A percentile compares a stretch with the other conserved stretches of the same genome.
Conservation (phyloP, 1,140 invertebrate genomes). For the Zaprionus lachaisei region DNA sequence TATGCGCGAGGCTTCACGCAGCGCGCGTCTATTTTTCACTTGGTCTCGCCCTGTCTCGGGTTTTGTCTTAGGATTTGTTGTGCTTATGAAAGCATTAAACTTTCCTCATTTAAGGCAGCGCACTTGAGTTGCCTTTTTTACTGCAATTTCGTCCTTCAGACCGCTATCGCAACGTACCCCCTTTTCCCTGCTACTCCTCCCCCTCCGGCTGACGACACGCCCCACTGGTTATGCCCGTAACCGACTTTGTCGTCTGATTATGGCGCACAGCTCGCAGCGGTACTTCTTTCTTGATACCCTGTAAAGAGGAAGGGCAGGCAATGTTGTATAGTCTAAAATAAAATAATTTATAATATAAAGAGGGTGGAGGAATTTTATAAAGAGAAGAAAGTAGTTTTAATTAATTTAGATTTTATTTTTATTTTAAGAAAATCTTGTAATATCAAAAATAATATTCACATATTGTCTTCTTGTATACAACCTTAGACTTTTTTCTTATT, state of each 20-base stretch:
- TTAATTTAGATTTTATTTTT: too few relatives aligned
- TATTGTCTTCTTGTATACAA: too few relatives aligned
- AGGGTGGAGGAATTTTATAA: too few relatives aligned
- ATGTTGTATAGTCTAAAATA: too few relatives aligned
- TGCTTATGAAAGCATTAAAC: conserved; percentile 83
- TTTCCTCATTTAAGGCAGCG: conserved; percentile 81
- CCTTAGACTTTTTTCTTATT: too few relatives aligned
- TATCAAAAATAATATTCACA: too few relatives aligned
- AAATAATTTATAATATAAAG: too few relatives aligned
- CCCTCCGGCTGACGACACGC: neutral
- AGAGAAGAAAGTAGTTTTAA: too few relatives aligned
- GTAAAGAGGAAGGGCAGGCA: accelerated
- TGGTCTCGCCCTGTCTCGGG: conserved; percentile 40
- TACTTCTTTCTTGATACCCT: conserved; percentile 19
- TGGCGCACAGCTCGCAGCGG: conserved; percentile 58
- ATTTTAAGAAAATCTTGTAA: too few relatives aligned
- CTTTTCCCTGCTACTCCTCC: neutral
- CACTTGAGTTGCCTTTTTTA: conserved; percentile 81
- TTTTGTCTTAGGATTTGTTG: conserved; percentile 80
- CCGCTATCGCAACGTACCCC: conserved; percentile 6
- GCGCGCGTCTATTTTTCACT: conserved; percentile 76
- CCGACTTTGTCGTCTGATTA: conserved; percentile 63
- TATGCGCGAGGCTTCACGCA: conserved; percentile 70
- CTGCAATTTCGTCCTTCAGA: conserved; percentile 73
- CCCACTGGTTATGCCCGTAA: conserved; percentile 19